Base-by-base conservation (phyloP, 1,140 invertebrate genomes). In the Ceratitis capitata region DNA sequence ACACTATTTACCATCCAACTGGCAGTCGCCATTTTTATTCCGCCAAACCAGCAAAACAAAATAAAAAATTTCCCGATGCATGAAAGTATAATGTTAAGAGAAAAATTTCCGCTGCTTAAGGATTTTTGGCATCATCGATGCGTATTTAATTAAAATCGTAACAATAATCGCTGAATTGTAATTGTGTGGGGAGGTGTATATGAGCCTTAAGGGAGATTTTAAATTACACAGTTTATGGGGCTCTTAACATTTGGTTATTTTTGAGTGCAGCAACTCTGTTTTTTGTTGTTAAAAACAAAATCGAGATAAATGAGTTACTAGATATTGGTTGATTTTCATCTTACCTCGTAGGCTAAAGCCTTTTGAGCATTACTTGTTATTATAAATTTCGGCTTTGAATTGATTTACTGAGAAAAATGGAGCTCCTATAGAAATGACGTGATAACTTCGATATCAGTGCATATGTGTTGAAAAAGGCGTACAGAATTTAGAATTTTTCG, bases 211-310 rank as follows among this genome's bases (percentile, higher is more conserved):
- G 12, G 5, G 0, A n/a, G n/a, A n/a, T 3, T 56, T 53, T 53
- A 19, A 19, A 19, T 53, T 12, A 53, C 12, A n/a, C n/a, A n/a
- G 49, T 53, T 53, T 16, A 53, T 19, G 16, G 14, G 49, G n/a
- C n/a, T n/a, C 49, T 2, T 19, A n/a, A n/a, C n/a, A n/a, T n/a
- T n/a, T n/a, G n/a, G 26, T 6, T 6, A 26, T 58, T 19, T n/a
- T 61, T 9, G 2, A 32, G 4, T 10, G 23, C 58, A 26, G 58
- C 58, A 61, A 61, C 58, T 32, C 58, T 14, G 26, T 3, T 29
- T 61, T 61, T 61, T 61, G 58, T 61, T 61, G 58, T 61, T 61
- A 32, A 61, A 61, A 61, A 61, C 58, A 61, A 61, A 12, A 16
- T 26, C 58, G 23, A 61, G 26, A 61, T 32, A 26, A 61, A 26